Base-by-base conservation (phyloP, 2,797 vertebrate species). In the Danio kyathit region DNA sequence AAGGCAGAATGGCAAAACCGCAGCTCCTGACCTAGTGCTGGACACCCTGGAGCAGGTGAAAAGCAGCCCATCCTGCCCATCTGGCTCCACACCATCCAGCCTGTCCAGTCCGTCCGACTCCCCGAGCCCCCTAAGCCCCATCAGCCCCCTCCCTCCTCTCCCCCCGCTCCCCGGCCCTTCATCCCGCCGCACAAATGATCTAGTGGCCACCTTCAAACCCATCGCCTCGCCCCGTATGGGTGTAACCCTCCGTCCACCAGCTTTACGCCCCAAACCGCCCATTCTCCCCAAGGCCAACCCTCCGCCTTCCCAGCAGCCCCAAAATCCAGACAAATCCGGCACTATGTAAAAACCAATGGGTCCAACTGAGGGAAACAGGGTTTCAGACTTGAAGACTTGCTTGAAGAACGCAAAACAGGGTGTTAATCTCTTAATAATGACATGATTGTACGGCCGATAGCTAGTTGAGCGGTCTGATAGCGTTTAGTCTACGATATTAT, bases 11-110 rank as follows among this genome's bases (percentile, higher is more conserved):
- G 95, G 96, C 0, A 95, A 97, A 49, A 96, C 96, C 0, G 93
- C 93, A 0, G 92, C 94, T 1, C 98, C 98, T 0, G 98, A 99
- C 2, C 96, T 99, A 12, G 98, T 99, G 17, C 90, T 99, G 89
- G 98, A 99, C 91, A 98, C 98, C 13, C 90, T 99, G 91, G 98
- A 99, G 72, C 97, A 98, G 89, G 90, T 98, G 89, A 99, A 99
- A 80, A 94, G 93, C 80, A 91, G 92, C 40, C 89, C 93, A 0
- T 88, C 89, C 64, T 69, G 90, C 19, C 90, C 93, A 0, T 93
- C 93, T 41, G 86, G 93, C 74, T 96, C 96, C 70, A 96, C 96
- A 0, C 96, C 95, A 5, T 96, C 96, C 44, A 96, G 95, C 2
- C 94, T 87, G n/a, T 87, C 96, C 0, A 96, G 97, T 88, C 96